A percentile compares a stretch with the other conserved stretches of the same genome.
Evolutionary conservation across 2,113 vertebrate genomes (phyloP).

Genomic region (Pituophis catenifer): DNA sequence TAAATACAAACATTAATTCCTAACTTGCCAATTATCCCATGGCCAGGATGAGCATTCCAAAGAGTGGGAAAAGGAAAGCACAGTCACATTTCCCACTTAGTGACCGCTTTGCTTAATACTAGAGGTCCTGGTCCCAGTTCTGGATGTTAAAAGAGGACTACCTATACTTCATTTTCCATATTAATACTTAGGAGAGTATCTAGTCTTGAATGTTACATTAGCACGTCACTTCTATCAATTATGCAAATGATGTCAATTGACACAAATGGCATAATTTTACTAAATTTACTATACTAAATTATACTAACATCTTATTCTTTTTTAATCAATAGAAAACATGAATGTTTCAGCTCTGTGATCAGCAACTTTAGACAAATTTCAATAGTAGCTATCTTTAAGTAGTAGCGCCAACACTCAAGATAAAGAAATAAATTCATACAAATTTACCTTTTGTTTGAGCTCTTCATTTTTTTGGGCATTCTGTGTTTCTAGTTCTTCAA

Average conservation of each 20-base stretch:
- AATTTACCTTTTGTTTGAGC: slow-evolving; percentile 73
- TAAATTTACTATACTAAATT: too few species aligned
- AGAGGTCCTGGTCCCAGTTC: not conserved
- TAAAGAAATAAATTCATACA: not conserved
- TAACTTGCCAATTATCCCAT: not conserved
- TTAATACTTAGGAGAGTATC: not conserved
- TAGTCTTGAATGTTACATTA: not conserved
- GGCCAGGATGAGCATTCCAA: not conserved
- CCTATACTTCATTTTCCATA: not conserved
- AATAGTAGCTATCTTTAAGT: not conserved
- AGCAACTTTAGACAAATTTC: not conserved
- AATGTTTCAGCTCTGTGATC: not conserved
- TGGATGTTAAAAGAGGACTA: not conserved
- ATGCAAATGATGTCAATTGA: not conserved
- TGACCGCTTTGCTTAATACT: not conserved
- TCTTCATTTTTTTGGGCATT: slow-evolving; percentile 74
- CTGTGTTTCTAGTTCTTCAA: slow-evolving; percentile 83
- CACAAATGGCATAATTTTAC: not conserved
- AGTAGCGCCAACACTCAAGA: not conserved
- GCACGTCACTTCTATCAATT: not conserved
- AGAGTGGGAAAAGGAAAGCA: not conserved
- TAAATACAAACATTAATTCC: not conserved
- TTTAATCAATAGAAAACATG: accelerated
- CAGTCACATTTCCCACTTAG: not conserved
- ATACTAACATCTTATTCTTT: not conserved